phyloP scores from a whole-genome alignment of 2,888 invertebrate species.

The Beris chalybata region DNA sequence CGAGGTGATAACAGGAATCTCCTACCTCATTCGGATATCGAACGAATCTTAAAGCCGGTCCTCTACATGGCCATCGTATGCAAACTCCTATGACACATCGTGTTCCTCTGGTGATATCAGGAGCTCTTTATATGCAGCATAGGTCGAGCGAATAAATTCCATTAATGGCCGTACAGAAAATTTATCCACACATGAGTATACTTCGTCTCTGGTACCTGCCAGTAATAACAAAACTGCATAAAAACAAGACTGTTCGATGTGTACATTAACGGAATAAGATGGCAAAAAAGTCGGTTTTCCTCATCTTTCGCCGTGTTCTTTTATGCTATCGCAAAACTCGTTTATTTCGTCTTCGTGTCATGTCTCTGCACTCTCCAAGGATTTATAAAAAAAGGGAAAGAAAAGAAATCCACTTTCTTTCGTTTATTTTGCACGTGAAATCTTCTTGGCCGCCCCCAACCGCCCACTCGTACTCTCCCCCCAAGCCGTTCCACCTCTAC shows the following conservation, averaged over 20 bases:
- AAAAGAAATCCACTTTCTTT: too few species aligned
- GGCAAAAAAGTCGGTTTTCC: conserved; percentile 25
- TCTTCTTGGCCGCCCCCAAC: neutral
- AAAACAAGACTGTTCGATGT: conserved; percentile 39
- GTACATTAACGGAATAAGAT: conserved; percentile 19
- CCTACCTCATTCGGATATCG: too few species aligned
- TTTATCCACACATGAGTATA: conserved; percentile 35
- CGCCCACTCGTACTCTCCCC: conserved; percentile 16
- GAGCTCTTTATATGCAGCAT: conserved; percentile 38
- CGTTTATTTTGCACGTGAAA: neutral
- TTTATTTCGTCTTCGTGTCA: conserved; percentile 7
- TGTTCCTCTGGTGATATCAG: conserved; percentile 32
- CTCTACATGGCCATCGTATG: conserved; percentile 14
- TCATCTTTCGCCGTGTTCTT: conserved; percentile 17
- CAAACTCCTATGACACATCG: neutral
- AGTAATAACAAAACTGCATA: conserved; percentile 38
- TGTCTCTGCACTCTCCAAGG: conserved; percentile 12
- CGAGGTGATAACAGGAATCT: conserved; percentile 13
- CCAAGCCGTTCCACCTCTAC: conserved; percentile 11
- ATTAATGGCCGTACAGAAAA: conserved; percentile 36
- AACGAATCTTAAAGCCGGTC: conserved; percentile 8
- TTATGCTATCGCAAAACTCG: too few species aligned
- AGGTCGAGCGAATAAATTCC: conserved; percentile 36
- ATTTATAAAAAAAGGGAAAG: too few species aligned
- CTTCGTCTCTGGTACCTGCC: conserved; percentile 22